Percentiles rank a stretch among this genome's conserved stretches.
These are phyloP conservation scores for Dolichoris vasculosae DNA, from an alignment of 1,140 invertebrate genomes.

Conservation along the genomic window DNA sequence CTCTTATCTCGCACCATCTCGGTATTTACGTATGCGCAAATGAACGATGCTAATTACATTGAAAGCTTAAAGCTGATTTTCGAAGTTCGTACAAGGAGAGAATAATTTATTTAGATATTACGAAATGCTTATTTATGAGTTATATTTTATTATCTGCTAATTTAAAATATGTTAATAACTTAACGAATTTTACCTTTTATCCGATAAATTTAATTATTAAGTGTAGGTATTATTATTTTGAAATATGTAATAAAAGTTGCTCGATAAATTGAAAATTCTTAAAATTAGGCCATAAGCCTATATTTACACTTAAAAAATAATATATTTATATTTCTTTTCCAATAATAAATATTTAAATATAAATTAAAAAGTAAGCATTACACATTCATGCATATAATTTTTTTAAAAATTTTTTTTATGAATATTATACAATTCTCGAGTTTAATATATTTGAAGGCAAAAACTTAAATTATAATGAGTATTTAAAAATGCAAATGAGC, in stretches of 20 bases:
- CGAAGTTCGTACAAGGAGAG: background rate
- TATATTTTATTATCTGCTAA: conserved; percentile 14
- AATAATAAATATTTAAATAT: no score
- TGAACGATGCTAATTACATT: background rate
- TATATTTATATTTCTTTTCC: no score
- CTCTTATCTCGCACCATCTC: conserved; percentile 42
- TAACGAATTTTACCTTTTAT: background rate
- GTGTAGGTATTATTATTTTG: background rate
- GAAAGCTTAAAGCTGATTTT: background rate
- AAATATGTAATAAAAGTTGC: background rate
- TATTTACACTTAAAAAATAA: no score
- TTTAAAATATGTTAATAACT: background rate
- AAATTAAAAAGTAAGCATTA: no score
- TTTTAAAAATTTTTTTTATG: background rate
- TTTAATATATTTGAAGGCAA: background rate
- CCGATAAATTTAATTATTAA: background rate
- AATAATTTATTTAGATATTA: conserved; percentile 28
- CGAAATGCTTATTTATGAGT: conserved; percentile 18
- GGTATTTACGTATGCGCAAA: conserved; percentile 34
- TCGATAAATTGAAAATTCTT: conserved; percentile 4
- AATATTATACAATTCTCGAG: background rate
- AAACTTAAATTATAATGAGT: background rate
- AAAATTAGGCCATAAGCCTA: background rate
- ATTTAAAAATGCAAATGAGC: background rate
- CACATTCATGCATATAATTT: no score